These are phyloP conservation scores for Agrenia bidenticulata DNA, from an alignment of 2,888 invertebrate genomes.

Conservation along the genomic window DNA sequence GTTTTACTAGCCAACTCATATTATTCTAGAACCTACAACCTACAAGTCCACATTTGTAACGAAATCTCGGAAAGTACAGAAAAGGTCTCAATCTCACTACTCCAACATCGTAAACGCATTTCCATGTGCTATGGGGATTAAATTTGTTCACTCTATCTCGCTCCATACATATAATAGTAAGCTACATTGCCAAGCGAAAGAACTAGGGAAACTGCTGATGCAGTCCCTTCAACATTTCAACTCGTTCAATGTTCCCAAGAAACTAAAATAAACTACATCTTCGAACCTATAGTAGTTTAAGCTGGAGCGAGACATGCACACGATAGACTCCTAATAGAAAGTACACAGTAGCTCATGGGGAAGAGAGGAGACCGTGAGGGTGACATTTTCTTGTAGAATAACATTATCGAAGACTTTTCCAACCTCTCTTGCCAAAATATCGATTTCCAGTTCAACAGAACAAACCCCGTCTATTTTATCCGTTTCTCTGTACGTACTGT, in stretches of 20 bases:
- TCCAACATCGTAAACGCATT: conserved; percentile 36
- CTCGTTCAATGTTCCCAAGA: conserved; percentile 15
- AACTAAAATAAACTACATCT: conserved; percentile 21
- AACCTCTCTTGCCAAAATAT: conserved; percentile 31
- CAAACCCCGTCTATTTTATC: conserved; percentile 3
- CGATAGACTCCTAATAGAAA: neutral
- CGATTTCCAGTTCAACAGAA: conserved; percentile 29
- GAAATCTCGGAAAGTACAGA: too few relatives aligned
- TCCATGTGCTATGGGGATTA: conserved; percentile 46
- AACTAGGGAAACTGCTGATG: too few relatives aligned
- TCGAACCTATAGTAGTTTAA: neutral
- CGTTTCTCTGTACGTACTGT: too few relatives aligned
- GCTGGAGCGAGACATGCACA: neutral
- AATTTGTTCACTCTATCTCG: conserved; percentile 27
- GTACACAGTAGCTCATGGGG: conserved; percentile 5
- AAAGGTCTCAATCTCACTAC: too few relatives aligned
- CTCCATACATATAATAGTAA: neutral
- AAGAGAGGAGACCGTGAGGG: conserved; percentile 6
- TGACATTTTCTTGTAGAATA: conserved; percentile 22
- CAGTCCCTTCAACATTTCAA: neutral
- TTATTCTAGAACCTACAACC: too few relatives aligned
- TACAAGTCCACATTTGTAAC: too few relatives aligned
- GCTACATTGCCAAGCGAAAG: too few relatives aligned
- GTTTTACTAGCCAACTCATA: too few relatives aligned
- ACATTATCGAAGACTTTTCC: conserved; percentile 38